Evolutionary conservation across 2,888 invertebrate species (phyloP), one percentile per base, ranked within the genome.

Genomic region (Gortyna flavago): DNA sequence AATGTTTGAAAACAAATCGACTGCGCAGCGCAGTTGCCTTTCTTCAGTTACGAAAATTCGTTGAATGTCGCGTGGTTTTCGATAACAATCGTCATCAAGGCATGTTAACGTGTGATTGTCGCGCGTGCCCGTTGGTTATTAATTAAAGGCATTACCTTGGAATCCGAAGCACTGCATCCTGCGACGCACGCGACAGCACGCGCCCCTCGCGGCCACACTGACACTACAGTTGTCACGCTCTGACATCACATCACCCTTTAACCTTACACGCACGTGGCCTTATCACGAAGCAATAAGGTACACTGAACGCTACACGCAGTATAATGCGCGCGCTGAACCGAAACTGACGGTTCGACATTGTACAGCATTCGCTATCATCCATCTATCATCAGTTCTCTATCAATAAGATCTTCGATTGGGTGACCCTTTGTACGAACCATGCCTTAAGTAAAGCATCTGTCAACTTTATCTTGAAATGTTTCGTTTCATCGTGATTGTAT

Each of bases 131-230:
- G 75, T 83, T 68, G 67, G 72, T 75, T 85, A 85, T 84, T 88
- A 89, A 89, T 89, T 85, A 83, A 87, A 79, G 81, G 81, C 85
- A 88, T 93, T 95, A 96, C 96, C 96, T 91, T 95, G 92, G 90
- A 96, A 94, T 92, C 96, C 96, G 86, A 96, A 96, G 90, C 96
- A 96, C 93, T 95, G 96, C 95, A 96, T 96, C 88, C 93, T 96
- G 66, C 96, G 90, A 85, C 96, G 96, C 93, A 95, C 94, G 90
- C 96, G 96, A 88, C 96, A 96, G 89, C 96, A 96, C 62, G 94
- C 93, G 87, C 95, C 93, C 80, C 85, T 91, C 81, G 92, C 92
- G 80, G 90, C 92, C 87, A 94, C 93, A 88, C 93, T 94, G 81
- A 94, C 90, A 93, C 95, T 96, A 89, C 87, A 89, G 89, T 90